Base-by-base conservation (phyloP, 2,888 invertebrate genomes). In the Pandemis heparana region DNA sequence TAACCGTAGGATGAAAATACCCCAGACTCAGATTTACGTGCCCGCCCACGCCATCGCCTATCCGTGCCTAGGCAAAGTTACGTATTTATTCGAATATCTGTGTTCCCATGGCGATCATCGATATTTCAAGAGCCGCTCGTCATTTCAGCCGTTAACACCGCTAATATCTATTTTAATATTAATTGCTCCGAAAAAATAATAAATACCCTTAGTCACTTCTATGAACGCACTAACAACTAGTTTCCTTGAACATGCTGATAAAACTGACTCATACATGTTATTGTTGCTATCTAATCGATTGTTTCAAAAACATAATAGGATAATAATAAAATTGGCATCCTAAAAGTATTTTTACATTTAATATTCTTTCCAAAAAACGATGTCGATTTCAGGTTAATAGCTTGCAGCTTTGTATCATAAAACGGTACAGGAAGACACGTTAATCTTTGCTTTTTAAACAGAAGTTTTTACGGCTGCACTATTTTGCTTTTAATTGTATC, bases 1-100 rank as follows among this genome's bases (percentile, higher is more conserved):
- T 82, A 81, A 77, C 79, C 77, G 76, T 77, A 76, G 75, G 70
- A 67, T 81, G 81, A 89, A 89, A 87, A 91, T 89, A 89, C 83
- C 81, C 76, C 78, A 81, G 83, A 83, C 86, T 85, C 78, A 83
- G 83, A 86, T 85, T 84, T 80, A 78, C 68, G 64, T 41, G n/a
- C 78, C 80, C 89, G 79, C 89, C 89, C 83, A 90, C 90, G 77
- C 78, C 48, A 79, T 79, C 16, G 51, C 51, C 73, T 76, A 78
- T 80, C 77, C 75, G 80, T 76, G 77, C 76, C 78, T 78, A 81
- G 74, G 72, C 69, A 74, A 79, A 79, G 75, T 75, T 74, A 74
- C 63, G 76, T 79, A 79, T 81, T 79, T 82, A 79, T 84, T 76
- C 79, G 78, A 81, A 80, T 80, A 81, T 82, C 82, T 85, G 85